phyloP scores from a whole-genome alignment of 2,888 invertebrate species.

The Cerastis rubricosa region DNA sequence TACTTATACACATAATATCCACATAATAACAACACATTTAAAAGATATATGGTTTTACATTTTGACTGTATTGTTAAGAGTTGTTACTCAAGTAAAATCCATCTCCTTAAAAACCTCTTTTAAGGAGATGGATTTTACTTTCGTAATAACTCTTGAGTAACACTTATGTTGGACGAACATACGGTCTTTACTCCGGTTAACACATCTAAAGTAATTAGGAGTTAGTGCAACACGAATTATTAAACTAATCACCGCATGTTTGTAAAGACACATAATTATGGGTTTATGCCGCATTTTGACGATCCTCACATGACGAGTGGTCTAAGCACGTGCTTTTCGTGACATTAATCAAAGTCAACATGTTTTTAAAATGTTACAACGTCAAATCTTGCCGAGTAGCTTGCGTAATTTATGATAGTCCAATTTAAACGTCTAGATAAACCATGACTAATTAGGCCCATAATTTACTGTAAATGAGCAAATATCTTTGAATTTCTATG shows the following conservation, averaged over 20 bases:
- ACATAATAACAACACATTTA: too few species aligned
- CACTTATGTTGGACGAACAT: neutral
- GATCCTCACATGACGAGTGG: conserved; percentile 14
- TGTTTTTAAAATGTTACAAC: conserved; percentile 58
- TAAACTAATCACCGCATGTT: neutral
- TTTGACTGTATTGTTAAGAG: neutral
- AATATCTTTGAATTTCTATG: conserved; percentile 77
- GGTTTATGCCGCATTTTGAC: conserved; percentile 22
- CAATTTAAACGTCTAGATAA: conserved; percentile 83
- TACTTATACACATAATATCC: neutral
- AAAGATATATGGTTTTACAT: neutral
- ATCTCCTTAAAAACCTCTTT: neutral
- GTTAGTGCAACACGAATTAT: neutral
- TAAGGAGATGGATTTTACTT: too few species aligned
- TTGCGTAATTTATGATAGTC: conserved; percentile 75
- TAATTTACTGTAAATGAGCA: conserved; percentile 80
- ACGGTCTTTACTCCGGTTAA: neutral
- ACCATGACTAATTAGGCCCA: conserved; percentile 83
- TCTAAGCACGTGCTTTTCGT: conserved; percentile 64
- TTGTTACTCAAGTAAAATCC: neutral
- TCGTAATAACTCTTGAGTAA: too few species aligned
- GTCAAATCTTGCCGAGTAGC: conserved; percentile 64
- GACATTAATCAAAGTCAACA: conserved; percentile 70
- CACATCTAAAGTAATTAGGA: neutral
- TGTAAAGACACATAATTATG: conserved; percentile 2